Evolutionary conservation across 2,888 invertebrate species (phyloP), one percentile per base, ranked within the genome.

Genomic region (Oligia latruncula): DNA sequence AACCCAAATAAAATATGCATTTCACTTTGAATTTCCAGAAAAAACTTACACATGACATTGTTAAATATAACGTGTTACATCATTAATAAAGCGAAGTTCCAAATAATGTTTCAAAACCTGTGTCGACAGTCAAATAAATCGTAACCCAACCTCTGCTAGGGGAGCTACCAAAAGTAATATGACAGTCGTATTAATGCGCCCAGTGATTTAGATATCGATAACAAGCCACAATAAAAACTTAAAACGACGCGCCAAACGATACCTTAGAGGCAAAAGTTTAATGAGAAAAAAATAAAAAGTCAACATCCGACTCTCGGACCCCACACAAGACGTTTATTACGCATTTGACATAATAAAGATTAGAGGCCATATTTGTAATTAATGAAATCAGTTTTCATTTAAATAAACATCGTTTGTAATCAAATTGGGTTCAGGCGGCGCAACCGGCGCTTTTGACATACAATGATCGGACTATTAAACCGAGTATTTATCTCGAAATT

Each of bases 131-230:
- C 78, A 86, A 89, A 90, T 91, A 90, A 90, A 90, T 86, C 85
- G 88, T 87, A 90, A 90, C 89, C 85, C 89, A 84, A 89, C 87
- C 88, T 79, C 82, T 88, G 90, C 87, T 90, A 90, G 90, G 87
- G 91, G 88, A 90, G 92, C 92, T 87, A 90, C 91, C 84, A 91
- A 91, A 93, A 91, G 90, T 94, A 95, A 95, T 93, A 95, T 95
- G 95, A 94, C 95, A 95, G 92, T 93, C 88, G 90, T 93, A 95
- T 95, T 95, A 95, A 95, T 95, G 94, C 91, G 85, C 85, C 87
- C 91, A 88, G 91, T 93, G 95, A 95, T 95, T 93, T 90, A 92
- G 94, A 95, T 95, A 94, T 93, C 94, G 95, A 95, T 95, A 95
- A 95, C 93, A 90, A 92, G 91, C 89, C 88, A 89, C 84, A 92